These are phyloP conservation scores for Sitobion miscanthi DNA, from an alignment of 1,140 invertebrate species.

Conservation along the genomic window DNA sequence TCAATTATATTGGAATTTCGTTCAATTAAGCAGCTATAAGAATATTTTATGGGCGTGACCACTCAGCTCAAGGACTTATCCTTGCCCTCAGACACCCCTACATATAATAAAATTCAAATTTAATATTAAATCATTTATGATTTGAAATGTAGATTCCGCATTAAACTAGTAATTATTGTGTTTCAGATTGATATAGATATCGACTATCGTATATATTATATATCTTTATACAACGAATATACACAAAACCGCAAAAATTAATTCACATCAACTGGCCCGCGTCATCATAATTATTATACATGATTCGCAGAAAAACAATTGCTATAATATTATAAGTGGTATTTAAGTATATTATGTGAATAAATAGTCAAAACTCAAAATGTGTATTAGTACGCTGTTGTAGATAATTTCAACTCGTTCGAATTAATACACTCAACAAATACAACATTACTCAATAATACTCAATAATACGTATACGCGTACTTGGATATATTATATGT, in stretches of 20 bases:
- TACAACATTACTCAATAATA: neutral
- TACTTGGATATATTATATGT: neutral
- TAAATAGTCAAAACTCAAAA: neutral
- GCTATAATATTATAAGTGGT: neutral
- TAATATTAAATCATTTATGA: constrained; percentile 38
- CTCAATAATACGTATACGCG: neutral
- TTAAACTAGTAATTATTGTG: constrained; percentile 21
- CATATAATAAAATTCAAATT: constrained; percentile 15
- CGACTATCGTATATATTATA: neutral
- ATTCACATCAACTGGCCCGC: neutral
- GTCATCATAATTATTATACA: neutral
- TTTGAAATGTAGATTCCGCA: constrained; percentile 2
- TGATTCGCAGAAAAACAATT: neutral
- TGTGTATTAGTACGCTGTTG: neutral
- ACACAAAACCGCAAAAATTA: neutral
- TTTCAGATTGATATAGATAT: neutral
- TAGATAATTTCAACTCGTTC: neutral
- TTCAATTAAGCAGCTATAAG: constrained; percentile 46
- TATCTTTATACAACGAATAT: neutral
- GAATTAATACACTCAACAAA: neutral
- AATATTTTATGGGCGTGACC: constrained; percentile 38
- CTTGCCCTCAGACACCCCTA: constrained; percentile 46
- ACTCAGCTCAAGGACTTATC: neutral
- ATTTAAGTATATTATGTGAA: neutral
- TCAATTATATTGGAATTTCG: constrained; percentile 53